Conservation (phyloP, 2,113 vertebrate species). For the Silurus asotus region DNA sequence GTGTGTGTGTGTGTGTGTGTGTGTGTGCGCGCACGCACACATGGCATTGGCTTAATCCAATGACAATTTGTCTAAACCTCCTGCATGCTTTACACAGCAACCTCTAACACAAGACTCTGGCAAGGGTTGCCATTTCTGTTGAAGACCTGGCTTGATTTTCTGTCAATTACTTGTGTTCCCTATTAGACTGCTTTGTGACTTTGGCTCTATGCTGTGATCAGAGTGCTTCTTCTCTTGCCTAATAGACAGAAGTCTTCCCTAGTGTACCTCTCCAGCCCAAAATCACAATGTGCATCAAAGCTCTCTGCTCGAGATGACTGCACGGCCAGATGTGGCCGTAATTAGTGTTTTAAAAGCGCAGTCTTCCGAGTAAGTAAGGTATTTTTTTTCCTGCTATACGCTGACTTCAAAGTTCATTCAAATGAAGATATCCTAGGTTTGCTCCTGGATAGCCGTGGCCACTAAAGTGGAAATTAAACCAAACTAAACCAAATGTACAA, state of each 20-base stretch:
- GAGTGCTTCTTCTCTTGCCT: slow-evolving; percentile 41
- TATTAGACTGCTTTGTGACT: slow-evolving; percentile 47
- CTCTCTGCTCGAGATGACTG: slow-evolving; percentile 19
- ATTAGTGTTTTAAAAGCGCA: slow-evolving; percentile 33
- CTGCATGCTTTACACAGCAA: slow-evolving; percentile 35
- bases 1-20: not conserved
- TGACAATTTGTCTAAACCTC: slow-evolving; percentile 41
- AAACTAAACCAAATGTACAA: slow-evolving; percentile 8
- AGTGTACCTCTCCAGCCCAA: slow-evolving; percentile 28
- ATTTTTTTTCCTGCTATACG: not conserved
- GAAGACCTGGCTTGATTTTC: slow-evolving; percentile 47
- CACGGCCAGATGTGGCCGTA: slow-evolving; percentile 37
- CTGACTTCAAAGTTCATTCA: slow-evolving; percentile 30
- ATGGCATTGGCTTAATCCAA: slow-evolving; percentile 37
- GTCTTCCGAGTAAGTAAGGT: slow-evolving; percentile 18
- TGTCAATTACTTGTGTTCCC: slow-evolving; percentile 43
- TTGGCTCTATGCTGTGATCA: slow-evolving; percentile 45
- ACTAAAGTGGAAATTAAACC: slow-evolving; percentile 4
- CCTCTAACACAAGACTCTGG: slow-evolving; percentile 26
- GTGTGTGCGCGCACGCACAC: not conserved
- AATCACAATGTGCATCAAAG: slow-evolving; percentile 45
- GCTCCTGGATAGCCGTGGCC: not conserved
- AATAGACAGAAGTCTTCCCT: slow-evolving; percentile 40
- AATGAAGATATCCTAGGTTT: slow-evolving; percentile 10
- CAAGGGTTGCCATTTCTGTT: slow-evolving; percentile 35